A percentile compares a stretch with the other conserved stretches of the same genome.
Conservation (phyloP, 2,888 invertebrate genomes). For the Melitaea athalia region DNA sequence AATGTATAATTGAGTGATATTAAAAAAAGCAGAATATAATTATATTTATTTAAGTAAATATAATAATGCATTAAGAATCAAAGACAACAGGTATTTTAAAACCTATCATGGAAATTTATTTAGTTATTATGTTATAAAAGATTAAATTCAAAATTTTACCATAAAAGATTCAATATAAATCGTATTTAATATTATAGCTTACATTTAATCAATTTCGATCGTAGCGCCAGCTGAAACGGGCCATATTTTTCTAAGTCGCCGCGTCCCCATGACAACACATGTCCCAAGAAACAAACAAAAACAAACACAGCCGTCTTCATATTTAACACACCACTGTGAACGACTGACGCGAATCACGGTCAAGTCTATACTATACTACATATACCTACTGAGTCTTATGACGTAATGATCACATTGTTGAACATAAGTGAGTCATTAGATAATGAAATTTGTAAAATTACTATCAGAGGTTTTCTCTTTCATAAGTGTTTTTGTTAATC, state of each 20-base stretch:
- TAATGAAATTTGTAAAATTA: neutral
- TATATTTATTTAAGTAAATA: too few relatives aligned
- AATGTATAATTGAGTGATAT: too few relatives aligned
- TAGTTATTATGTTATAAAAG: too few relatives aligned
- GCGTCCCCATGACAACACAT: conserved; percentile 48
- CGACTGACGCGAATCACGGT: conserved; percentile 6
- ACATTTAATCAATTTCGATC: conserved; percentile 68
- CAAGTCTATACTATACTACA: neutral
- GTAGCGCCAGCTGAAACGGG: conserved; percentile 62
- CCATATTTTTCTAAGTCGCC: conserved; percentile 69
- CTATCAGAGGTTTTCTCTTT: neutral
- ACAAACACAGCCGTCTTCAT: conserved; percentile 31
- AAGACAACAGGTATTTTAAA: too few relatives aligned
- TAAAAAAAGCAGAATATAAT: too few relatives aligned
- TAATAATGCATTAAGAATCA: too few relatives aligned
- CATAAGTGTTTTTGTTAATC: neutral
- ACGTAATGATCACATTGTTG: neutral
- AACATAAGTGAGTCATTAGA: conserved; percentile 2
- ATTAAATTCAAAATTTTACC: too few relatives aligned
- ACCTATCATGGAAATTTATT: too few relatives aligned
- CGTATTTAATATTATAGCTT: conserved; percentile 47
- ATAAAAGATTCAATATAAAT: neutral
- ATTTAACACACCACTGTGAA: neutral
- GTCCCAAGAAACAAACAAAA: conserved; percentile 31
- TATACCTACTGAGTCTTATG: conserved; percentile 4